Evolutionary conservation across 2,888 invertebrate species (phyloP).

Genomic region (Agrochola lota): DNA sequence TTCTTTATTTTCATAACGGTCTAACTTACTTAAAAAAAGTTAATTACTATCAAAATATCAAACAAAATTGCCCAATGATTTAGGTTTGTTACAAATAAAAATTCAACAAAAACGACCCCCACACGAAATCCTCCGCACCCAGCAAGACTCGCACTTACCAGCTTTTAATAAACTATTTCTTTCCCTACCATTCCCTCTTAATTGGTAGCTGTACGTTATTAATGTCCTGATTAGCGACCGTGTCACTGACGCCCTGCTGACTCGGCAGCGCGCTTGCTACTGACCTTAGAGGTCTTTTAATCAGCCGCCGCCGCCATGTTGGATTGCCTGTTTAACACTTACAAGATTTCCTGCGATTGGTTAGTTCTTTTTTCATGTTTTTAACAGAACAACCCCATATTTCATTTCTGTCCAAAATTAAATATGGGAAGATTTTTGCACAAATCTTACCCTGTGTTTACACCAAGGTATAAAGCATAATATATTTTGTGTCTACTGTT

Average conservation of each 20-base stretch:
- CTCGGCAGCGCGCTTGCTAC: slow-evolving; percentile 1
- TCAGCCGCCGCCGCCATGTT: slow-evolving; percentile 13
- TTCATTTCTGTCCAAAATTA: too few species aligned
- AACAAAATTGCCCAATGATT: neutral
- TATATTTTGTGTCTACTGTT: too few species aligned
- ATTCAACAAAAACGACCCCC: neutral
- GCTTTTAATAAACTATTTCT: slow-evolving; percentile 1
- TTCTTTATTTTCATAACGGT: too few species aligned
- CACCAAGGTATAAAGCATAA: too few species aligned
- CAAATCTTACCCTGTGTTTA: too few species aligned
- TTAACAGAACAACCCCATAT: too few species aligned
- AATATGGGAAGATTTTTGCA: too few species aligned
- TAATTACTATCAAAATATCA: neutral
- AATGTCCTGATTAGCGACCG: slow-evolving; percentile 20
- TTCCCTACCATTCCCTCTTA: neutral
- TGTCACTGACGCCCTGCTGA: slow-evolving; percentile 21
- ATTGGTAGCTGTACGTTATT: slow-evolving; percentile 30
- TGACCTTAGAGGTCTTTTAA: slow-evolving; percentile 34
- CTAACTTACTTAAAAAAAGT: neutral
- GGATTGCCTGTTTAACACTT: slow-evolving; percentile 14
- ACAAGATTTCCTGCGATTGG: slow-evolving; percentile 2
- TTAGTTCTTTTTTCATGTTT: neutral
- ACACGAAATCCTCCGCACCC: neutral
- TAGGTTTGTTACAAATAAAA: neutral
- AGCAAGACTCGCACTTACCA: neutral